A percentile compares a stretch with the other conserved stretches of the same genome.
phyloP scores from a whole-genome alignment of 2,888 invertebrate species.

The Lasioglossum oenotherae region DNA sequence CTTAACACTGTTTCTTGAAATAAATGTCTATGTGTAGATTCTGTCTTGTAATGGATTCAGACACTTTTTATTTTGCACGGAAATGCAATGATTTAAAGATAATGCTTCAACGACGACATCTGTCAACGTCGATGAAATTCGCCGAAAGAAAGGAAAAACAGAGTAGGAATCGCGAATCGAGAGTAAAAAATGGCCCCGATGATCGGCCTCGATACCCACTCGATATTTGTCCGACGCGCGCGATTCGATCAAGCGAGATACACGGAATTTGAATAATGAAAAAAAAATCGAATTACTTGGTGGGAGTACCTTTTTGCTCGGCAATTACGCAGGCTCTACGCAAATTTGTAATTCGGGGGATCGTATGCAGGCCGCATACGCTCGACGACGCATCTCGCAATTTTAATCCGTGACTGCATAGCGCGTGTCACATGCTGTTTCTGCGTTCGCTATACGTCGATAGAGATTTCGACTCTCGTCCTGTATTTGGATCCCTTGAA shows the following conservation, averaged over 20 bases:
- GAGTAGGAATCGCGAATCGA: slow-evolving; percentile 10
- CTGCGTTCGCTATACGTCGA: slow-evolving; percentile 34
- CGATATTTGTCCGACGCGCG: slow-evolving; percentile 10
- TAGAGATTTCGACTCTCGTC: slow-evolving; percentile 6
- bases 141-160: not conserved
- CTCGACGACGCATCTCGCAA: slow-evolving; percentile 30
- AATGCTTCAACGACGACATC: not conserved
- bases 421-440: slow-evolving; percentile 16
- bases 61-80: not conserved
- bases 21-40: not conserved
- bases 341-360: slow-evolving; percentile 16
- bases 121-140: not conserved
- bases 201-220: not conserved
- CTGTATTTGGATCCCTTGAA: not conserved
- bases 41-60: too few species aligned
- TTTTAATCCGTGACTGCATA: slow-evolving; percentile 29
- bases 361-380: slow-evolving; percentile 21
- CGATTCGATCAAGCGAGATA: slow-evolving; percentile 12
- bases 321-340: slow-evolving; percentile 46
- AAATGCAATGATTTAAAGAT: not conserved
- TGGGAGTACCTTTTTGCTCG: slow-evolving; percentile 39
- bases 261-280: slow-evolving; percentile 52
- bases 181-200: slow-evolving; percentile 24
- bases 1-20: not conserved
- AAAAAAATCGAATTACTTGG: slow-evolving; percentile 57